A percentile compares a stretch with the other conserved stretches of the same genome.
Conservation (phyloP, 2,888 invertebrate genomes). For the Endomychus coccineus region DNA sequence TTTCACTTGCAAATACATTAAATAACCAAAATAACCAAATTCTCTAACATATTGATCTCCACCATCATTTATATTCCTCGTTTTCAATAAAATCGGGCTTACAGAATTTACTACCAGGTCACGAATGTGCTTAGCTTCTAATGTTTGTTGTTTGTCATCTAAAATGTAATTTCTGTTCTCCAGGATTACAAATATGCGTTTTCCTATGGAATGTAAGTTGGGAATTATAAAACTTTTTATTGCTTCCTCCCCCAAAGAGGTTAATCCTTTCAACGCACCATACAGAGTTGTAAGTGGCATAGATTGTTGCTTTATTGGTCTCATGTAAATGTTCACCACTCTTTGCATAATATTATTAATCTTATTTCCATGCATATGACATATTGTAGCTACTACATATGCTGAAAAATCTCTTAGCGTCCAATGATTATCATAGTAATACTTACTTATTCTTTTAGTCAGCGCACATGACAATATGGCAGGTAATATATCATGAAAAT, state of each 20-base stretch:
- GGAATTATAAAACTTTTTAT: constrained; percentile 27
- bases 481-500: constrained; percentile 30
- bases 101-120: constrained; percentile 26
- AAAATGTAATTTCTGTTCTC: constrained; percentile 23
- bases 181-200: constrained; percentile 24
- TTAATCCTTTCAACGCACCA: constrained; percentile 32
- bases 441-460: constrained; percentile 30
- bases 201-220: constrained; percentile 25
- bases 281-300: constrained; percentile 30
- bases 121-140: constrained; percentile 29
- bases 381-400: constrained; percentile 28
- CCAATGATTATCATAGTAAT: constrained; percentile 35
- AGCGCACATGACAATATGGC: constrained; percentile 30
- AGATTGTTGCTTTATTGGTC: constrained; percentile 24
- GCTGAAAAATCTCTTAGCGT: constrained; percentile 33
- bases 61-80: constrained; percentile 24
- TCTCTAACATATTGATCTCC: constrained; percentile 27
- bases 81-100: constrained; percentile 29
- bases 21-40: constrained; percentile 33
- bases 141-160: constrained; percentile 25
- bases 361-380: constrained; percentile 25
- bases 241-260: constrained; percentile 30
- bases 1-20: constrained; percentile 30
- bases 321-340: constrained; percentile 28
- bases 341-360: constrained; percentile 30